These are phyloP conservation scores for Bubo scandiacus DNA, from an alignment of 2,113 vertebrate genomes.

Conservation along the genomic window DNA sequence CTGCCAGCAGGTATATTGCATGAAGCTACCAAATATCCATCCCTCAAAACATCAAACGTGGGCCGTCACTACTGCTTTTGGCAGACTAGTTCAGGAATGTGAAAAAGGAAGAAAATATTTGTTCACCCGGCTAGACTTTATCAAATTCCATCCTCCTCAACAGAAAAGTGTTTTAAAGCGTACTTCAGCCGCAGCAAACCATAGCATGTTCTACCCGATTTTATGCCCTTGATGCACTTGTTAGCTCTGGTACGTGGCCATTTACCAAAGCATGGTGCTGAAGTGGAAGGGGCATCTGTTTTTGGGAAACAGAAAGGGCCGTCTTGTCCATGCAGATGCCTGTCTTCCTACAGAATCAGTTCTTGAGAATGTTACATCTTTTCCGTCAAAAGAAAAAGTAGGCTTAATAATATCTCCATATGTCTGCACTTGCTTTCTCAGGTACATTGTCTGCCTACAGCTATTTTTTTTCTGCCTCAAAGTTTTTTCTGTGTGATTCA, in stretches of 20 bases:
- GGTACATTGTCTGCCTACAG: conserved; percentile 13
- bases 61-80: background rate
- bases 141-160: background rate
- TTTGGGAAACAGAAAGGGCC: background rate
- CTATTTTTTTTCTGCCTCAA: background rate
- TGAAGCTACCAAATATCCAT: background rate
- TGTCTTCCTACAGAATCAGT: background rate
- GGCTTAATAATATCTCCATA: conserved; percentile 2
- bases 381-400: background rate
- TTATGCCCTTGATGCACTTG: background rate
- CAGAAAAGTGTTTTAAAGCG: background rate
- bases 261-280: background rate
- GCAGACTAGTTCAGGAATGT: background rate
- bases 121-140: background rate
- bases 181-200: background rate
- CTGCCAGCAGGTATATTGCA: background rate
- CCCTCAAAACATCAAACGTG: fast-evolving
- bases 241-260: background rate
- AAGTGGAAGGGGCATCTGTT: background rate
- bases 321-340: background rate
- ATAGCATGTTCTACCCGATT: fast-evolving
- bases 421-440: conserved; percentile 28
- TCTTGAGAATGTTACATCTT: background rate
- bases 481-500: background rate
- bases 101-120: background rate